A percentile compares a stretch with the other conserved stretches of the same genome.
Evolutionary conservation across 1,140 invertebrate genomes (phyloP).

Genomic region (Arctopsyche grandis): DNA sequence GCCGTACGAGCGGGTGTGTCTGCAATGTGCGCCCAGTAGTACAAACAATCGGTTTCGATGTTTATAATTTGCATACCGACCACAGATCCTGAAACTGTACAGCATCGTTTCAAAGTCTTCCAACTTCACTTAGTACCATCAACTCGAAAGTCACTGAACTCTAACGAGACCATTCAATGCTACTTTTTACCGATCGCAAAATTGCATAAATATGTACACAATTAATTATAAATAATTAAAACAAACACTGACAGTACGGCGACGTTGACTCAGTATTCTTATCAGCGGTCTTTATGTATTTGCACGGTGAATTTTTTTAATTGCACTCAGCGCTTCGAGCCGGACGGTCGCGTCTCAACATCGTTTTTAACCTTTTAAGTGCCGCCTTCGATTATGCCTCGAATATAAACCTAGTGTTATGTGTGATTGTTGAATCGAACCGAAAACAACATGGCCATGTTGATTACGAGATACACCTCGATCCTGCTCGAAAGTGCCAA

Average conservation of each 20-base stretch:
- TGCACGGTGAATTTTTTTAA: conserved; percentile 27
- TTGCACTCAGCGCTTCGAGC: conserved; percentile 3
- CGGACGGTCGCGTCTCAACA: conserved; percentile 11
- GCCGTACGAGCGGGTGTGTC: background rate
- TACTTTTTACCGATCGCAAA: too few relatives aligned
- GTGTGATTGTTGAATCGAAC: conserved; percentile 14
- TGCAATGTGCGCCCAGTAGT: conserved; percentile 12
- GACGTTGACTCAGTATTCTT: background rate
- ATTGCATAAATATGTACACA: too few relatives aligned
- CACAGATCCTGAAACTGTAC: background rate
- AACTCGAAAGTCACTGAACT: too few relatives aligned
- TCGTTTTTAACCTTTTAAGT: background rate
- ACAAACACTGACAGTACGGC: too few relatives aligned
- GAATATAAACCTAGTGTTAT: conserved; percentile 1
- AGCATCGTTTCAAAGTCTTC: too few relatives aligned
- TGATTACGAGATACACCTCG: conserved; percentile 65
- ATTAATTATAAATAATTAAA: too few relatives aligned
- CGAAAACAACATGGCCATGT: conserved; percentile 57
- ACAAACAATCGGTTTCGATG: conserved; percentile 21
- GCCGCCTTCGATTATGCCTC: background rate
- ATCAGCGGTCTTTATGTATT: conserved; percentile 7
- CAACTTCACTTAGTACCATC: too few relatives aligned
- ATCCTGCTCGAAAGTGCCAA: conserved; percentile 65
- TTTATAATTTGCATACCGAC: conserved; percentile 20
- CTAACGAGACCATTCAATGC: too few relatives aligned